Evolutionary conservation across 37 sponge, comb jelly and placozoan species (phyloP), one percentile per base, ranked within the genome.

Genomic region (Hormiphora californensis): DNA sequence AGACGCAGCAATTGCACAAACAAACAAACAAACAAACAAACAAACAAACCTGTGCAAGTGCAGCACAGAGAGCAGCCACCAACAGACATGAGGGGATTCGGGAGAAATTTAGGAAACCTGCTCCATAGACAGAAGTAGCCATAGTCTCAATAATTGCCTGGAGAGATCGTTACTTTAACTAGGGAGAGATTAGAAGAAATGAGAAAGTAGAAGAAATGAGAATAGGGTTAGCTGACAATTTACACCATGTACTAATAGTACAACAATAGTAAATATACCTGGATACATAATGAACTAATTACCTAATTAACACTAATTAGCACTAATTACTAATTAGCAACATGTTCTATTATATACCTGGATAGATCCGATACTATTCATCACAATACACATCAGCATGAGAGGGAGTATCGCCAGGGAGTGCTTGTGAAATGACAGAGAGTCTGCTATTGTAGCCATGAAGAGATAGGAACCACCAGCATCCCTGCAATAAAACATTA

Each of bases 341-440:
- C 53, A 49, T 49, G 53, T 49, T 49, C 15, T 15, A 49, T 17
- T 9, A 49, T 49, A 49, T 30, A 73, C 81, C 81, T 73, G 81
- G 46, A 73, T 41, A 25, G 81, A 33, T 1, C 81, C 32, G 81
- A 73, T 32, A 40, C 81, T 32, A 46, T 32, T 27, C 15, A 73
- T 22, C 1, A 33, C 15, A 3, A 73, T 36, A 40, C 46, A 73
- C 2, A 73, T 33, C 27, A 73, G 81, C 46, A 73, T 73, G 12
- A 73, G 7, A 15, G 81, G 81, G 36, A 73, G 81, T 7, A 73
- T 46, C 1, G 38, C 35, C 44, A 73, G 40, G 1, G 81, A 43
- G 46, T 73, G 81, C 38, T 73, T 73, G 81, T 73, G 81, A 46
- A 40, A 73, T 5, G 81, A 41, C 25, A 73, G 44, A 19, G 81